Evolutionary conservation across 2,113 vertebrate species (phyloP).

Genomic region (Orthonyx spaldingii): DNA sequence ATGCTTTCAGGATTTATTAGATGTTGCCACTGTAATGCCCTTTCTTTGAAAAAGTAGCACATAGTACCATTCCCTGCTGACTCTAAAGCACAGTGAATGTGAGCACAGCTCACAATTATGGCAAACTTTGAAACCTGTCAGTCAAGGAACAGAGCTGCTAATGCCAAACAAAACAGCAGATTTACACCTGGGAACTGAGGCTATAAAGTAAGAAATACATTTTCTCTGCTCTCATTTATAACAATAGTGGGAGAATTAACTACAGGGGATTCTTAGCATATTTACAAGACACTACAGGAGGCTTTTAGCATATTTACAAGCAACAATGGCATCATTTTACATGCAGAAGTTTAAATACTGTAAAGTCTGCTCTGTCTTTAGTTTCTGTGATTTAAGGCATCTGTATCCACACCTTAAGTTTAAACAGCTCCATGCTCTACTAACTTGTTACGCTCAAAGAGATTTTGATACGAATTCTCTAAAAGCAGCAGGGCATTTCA

Average conservation of each 20-base stretch:
- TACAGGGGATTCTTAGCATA: constrained; percentile 53
- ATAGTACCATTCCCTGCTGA: constrained; percentile 17
- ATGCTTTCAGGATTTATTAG: constrained; percentile 14
- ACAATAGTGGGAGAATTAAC: background rate
- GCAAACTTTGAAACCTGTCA: background rate
- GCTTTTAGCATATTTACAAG: constrained; percentile 60
- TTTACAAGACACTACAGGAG: constrained; percentile 54
- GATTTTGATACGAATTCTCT: background rate
- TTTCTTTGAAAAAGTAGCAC: constrained; percentile 30
- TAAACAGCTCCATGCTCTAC: background rate
- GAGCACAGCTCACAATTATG: background rate
- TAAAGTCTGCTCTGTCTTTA: background rate
- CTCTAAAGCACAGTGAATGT: background rate
- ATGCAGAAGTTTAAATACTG: constrained; percentile 46
- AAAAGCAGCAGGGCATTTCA: background rate
- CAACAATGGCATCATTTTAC: constrained; percentile 28
- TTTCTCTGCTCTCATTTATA: constrained; percentile 42
- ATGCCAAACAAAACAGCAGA: constrained; percentile 20
- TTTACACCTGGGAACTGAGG: constrained; percentile 6
- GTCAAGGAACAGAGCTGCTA: background rate
- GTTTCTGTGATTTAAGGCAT: constrained; percentile 6
- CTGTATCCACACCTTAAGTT: background rate
- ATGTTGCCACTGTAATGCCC: background rate
- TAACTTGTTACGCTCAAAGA: background rate
- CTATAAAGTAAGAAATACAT: constrained; percentile 3